Evolutionary conservation across 2,113 vertebrate genomes (phyloP), one percentile per base, ranked within the genome.

Genomic region (Labeo rohita): DNA sequence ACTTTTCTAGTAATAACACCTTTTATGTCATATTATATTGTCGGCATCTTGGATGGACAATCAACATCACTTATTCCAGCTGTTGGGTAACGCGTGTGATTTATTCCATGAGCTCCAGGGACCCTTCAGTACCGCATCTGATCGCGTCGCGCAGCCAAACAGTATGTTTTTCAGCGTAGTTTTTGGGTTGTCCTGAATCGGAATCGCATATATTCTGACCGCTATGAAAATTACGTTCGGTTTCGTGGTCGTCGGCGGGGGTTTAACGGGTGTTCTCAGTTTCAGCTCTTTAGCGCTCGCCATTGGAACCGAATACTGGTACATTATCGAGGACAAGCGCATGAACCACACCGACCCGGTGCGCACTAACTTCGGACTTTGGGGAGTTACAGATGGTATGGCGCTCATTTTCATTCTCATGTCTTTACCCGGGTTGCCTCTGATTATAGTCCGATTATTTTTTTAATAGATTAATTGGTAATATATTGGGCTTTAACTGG

Each of bases 251-350:
- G 79, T 95, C 74, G 12, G 89, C 6, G 94, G 95, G 0, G 95
- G 94, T 28, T 83, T 95, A 79, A 90, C 91, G 16, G 93, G 94
- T 0, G 15, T 93, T 9, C 85, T 95, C 43, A 95, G 96, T 89
- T 96, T 96, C 52, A 91, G 80, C 0, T 92, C 94, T 65, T 87
- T 95, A 90, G 94, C 93, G 0, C 90, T 91, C 3, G 92, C 95
- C 1, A 90, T 95, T 9, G 92, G 92, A 83, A 95, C 93, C 45
- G 93, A 96, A 70, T 94, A 94, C 43, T 95, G 96, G 95, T 95
- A 94, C 91, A 88, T 96, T 52, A 94, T 95, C 83, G 91, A 94
- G 75, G 93, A 93, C 91, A 92, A 92, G 16, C 86, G 78, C 16
- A 0, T 36, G 16, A 94, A 94, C 61, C n/a, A 54, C 36, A 91